phyloP scores from a whole-genome alignment of 1,140 invertebrate species.

The Sycophila sp. region DNA sequence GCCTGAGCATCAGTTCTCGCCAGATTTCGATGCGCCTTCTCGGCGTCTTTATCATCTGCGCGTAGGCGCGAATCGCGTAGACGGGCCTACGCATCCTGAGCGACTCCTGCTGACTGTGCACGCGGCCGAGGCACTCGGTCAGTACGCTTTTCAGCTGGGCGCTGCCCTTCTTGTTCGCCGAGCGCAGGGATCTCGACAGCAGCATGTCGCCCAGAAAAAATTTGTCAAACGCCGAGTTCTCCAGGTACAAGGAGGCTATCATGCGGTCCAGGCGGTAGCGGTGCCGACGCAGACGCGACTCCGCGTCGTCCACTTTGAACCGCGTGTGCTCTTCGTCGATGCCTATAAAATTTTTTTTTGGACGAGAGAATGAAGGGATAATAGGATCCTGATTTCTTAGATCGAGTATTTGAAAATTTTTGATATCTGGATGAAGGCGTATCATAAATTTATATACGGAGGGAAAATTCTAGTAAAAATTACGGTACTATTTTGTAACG shows the following conservation, averaged over 20 bases:
- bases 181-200: slow-evolving; percentile 32
- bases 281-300: slow-evolving; percentile 32
- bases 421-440: too few species aligned
- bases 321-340: slow-evolving; percentile 49
- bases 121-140: slow-evolving; percentile 13
- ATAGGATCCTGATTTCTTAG: too few species aligned
- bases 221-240: slow-evolving; percentile 43
- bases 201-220: slow-evolving; percentile 44
- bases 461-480: too few species aligned
- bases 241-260: slow-evolving; percentile 44
- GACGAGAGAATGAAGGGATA: too few species aligned
- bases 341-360: slow-evolving; percentile 36
- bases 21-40: slow-evolving; percentile 22
- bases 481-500: too few species aligned
- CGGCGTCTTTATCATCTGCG: neutral
- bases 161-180: slow-evolving; percentile 40
- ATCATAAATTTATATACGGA: too few species aligned
- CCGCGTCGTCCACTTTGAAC: slow-evolving; percentile 50
- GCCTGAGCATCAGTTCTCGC: slow-evolving; percentile 37
- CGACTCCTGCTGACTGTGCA: slow-evolving; percentile 38
- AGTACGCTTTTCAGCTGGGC: slow-evolving; percentile 8
- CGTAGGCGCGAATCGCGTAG: neutral
- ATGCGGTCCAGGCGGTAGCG: slow-evolving; percentile 1
- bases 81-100: slow-evolving; percentile 47
- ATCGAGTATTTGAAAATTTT: too few species aligned